Base-by-base conservation (phyloP, 1,140 invertebrate genomes). In the Proales similis region DNA sequence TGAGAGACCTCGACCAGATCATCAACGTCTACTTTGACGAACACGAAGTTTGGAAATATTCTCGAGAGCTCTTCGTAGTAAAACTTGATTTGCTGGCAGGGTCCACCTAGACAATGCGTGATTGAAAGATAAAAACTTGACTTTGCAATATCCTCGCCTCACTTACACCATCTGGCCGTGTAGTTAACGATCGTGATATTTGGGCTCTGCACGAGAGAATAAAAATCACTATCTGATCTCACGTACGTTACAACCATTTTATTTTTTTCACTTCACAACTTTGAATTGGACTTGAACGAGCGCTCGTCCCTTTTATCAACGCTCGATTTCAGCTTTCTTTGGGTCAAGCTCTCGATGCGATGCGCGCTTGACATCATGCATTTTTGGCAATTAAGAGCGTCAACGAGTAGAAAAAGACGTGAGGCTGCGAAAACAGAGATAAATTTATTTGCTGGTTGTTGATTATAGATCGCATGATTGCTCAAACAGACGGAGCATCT, bases 1-100 rank as follows among this genome's bases (percentile, higher is more conserved):
- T 57, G 29, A 26, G 32, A 30, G 2, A 57, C 26, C 17, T 57
- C 51, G 17, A 42, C 36, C 17, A 57, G 26, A 11, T 62, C 14
- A 11, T 62, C 57, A 6, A 62, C 57, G 29, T 62, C 57, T 7
- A 62, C 57, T 47, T 62, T 32, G n/a, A 62, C 24, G n/a, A 62
- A 62, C 38, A 33, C 19, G 27, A 62, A 42, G 39, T 32, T 62
- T 33, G 57, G 26, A 62, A 46, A 62, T 7, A 32, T 47, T 11
- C 24, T 36, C 7, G 57, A 45, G 19, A 62, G 48, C 20, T 62
- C 27, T 47, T 62, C 57, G 48, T n/a, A 62, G 38, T 62, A 45
- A 6, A 45, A 45, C 17, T 45, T 29, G 12, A 62, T 62, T 33
- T 36, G 33, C 36, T 30, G 9, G n/a, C 57, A 62, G 36, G 57